These are phyloP conservation scores for Caligus rogercresseyi DNA, from an alignment of 1,140 invertebrate genomes.

Conservation along the genomic window DNA sequence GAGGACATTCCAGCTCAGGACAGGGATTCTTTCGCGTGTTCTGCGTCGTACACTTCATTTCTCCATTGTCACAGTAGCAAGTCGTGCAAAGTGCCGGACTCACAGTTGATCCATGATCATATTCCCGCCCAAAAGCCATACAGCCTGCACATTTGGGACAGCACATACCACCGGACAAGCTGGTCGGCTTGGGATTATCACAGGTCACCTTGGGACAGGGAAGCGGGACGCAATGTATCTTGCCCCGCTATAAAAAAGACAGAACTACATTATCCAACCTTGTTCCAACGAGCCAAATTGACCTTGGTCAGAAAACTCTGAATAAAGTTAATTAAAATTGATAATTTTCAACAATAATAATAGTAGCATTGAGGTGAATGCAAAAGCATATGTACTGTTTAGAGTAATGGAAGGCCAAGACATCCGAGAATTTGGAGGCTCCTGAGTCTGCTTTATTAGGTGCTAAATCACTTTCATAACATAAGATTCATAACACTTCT, in stretches of 20 bases:
- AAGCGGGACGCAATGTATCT: slow-evolving; percentile 54
- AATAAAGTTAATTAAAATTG: no score
- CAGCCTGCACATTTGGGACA: slow-evolving; percentile 56
- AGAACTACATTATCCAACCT: no score
- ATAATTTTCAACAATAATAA: no score
- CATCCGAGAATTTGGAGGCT: no score
- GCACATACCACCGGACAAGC: slow-evolving; percentile 53
- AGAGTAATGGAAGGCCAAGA: no score
- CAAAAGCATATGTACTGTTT: no score
- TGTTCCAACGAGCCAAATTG: no score
- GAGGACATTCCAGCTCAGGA: slow-evolving; percentile 57
- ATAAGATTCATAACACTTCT: no score
- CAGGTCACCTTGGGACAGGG: slow-evolving; percentile 53
- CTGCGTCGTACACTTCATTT: slow-evolving; percentile 45
- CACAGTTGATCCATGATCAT: slow-evolving; percentile 60
- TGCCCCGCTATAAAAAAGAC: slow-evolving; percentile 47
- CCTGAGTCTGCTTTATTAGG: no score
- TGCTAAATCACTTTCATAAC: no score
- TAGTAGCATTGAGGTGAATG: no score
- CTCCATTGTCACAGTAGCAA: slow-evolving; percentile 56
- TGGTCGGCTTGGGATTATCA: slow-evolving; percentile 46
- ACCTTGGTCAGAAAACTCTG: no score
- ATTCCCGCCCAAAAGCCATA: slow-evolving; percentile 49
- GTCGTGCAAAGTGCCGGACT: slow-evolving; percentile 48
- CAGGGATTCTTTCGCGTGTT: slow-evolving; percentile 41